phyloP scores from a whole-genome alignment of 2,888 invertebrate species.

The Enoplolaimus lenunculus region DNA sequence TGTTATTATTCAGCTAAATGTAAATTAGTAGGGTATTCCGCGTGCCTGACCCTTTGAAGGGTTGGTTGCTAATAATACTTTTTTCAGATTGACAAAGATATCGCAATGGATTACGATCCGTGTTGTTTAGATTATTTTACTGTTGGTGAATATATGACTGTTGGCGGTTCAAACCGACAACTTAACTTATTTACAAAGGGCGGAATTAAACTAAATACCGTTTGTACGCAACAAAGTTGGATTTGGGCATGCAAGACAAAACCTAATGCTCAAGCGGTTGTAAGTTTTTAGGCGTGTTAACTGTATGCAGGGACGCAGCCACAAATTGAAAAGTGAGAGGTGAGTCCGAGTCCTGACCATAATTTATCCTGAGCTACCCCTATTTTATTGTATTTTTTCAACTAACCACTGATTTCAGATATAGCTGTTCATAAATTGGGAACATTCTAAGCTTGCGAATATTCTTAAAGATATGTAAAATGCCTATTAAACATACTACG shows the following conservation, averaged over 20 bases:
- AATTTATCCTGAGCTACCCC: no score
- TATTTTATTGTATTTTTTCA: no score
- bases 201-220: constrained; percentile 56
- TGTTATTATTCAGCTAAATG: no score
- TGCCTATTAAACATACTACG: no score
- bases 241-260: constrained; percentile 68
- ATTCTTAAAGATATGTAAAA: no score
- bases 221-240: constrained; percentile 67
- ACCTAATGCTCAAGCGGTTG: constrained; percentile 59
- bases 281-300: no score
- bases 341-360: no score
- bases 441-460: no score
- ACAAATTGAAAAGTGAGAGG: no score
- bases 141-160: constrained; percentile 64
- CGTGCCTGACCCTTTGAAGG: neutral
- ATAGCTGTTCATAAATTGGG: no score
- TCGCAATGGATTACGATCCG: constrained; percentile 57
- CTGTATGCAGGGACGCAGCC: constrained; percentile 2
- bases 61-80: constrained; percentile 15
- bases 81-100: constrained; percentile 49
- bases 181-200: constrained; percentile 65
- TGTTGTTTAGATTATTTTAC: constrained; percentile 58
- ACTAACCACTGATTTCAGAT: no score
- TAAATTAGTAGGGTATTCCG: no score
- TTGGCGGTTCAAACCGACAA: constrained; percentile 63